Base-by-base conservation (phyloP, 2,113 vertebrate genomes). In the Plectropomus leopardus region DNA sequence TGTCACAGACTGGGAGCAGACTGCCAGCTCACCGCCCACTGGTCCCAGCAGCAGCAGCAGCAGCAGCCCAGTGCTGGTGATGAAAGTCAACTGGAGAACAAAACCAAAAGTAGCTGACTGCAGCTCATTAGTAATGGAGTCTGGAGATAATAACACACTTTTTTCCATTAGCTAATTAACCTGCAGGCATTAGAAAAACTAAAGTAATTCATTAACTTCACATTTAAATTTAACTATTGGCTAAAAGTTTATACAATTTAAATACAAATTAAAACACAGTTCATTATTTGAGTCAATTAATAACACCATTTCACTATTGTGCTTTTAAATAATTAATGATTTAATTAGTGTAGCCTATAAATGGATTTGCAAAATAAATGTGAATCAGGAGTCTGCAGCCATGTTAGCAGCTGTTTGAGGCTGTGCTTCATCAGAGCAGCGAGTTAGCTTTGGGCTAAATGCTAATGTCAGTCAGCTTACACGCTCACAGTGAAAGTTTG, bases 1-100 rank as follows among this genome's bases (percentile, higher is more conserved):
- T 92, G 95, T 95, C 95, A 95, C 89, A 30, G 68, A 64, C 51
- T 17, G 65, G 42, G 86, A 85, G 72, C 74, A 66, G 82, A 64
- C 87, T 82, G 89, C 90, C 88, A 89, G 78, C 85, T 86, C 86
- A 71, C 81, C 65, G 81, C 78, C 82, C 36, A 40, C 36, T n/a
- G 80, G 61, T 83, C 76, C 84, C 44, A 47, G 19, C 45, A 61
- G 32, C 34, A 10, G 3, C 36, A 86, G 79, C 34, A 36, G 79
- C 80, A 80, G 77, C 72, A 54, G 73, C 48, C 47, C 69, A 67
- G 0, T 21, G 63, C 72, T n/a, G 47, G 45, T 61, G 71, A 64
- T 32, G 17, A 53, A 50, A 50, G 16, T 16, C 44, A 2, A 19
- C 2, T 21, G 26, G 5, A 11, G 82, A 54, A 30, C 26, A 47